phyloP scores from a whole-genome alignment of 2,888 invertebrate genomes.

The Bellardia pandia region DNA sequence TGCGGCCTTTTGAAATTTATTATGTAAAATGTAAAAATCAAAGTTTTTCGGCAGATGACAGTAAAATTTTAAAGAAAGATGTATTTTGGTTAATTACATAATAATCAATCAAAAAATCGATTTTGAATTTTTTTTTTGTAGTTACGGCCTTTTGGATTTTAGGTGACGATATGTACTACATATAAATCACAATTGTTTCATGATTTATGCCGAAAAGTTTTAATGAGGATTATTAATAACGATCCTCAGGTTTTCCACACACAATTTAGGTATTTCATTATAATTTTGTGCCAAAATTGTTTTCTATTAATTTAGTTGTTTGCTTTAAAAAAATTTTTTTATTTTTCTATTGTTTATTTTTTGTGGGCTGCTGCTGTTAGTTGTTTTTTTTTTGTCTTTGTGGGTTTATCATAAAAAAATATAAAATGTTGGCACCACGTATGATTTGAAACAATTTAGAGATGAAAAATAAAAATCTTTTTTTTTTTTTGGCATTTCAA shows the following conservation, averaged over 20 bases:
- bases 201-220: background rate
- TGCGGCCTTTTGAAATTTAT: too few species aligned
- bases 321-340: background rate
- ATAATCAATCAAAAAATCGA: too few species aligned
- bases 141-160: too few species aligned
- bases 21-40: too few species aligned
- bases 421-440: slow-evolving; percentile 44
- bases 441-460: slow-evolving; percentile 33
- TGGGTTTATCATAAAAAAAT: slow-evolving; percentile 15
- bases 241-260: background rate
- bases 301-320: background rate
- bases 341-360: slow-evolving; percentile 7
- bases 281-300: background rate
- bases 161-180: too few species aligned
- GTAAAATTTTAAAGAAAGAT: too few species aligned
- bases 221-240: slow-evolving; percentile 29
- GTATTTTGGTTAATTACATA: too few species aligned
- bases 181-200: background rate
- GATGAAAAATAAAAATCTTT: slow-evolving; percentile 40
- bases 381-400: slow-evolving; percentile 13
- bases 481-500: slow-evolving; percentile 49
- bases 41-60: too few species aligned
- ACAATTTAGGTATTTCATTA: background rate
- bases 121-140: too few species aligned
- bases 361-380: background rate